Evolutionary conservation across 2,113 vertebrate genomes (phyloP), one percentile per base, ranked within the genome.

Genomic region (Xerus inauris): DNA sequence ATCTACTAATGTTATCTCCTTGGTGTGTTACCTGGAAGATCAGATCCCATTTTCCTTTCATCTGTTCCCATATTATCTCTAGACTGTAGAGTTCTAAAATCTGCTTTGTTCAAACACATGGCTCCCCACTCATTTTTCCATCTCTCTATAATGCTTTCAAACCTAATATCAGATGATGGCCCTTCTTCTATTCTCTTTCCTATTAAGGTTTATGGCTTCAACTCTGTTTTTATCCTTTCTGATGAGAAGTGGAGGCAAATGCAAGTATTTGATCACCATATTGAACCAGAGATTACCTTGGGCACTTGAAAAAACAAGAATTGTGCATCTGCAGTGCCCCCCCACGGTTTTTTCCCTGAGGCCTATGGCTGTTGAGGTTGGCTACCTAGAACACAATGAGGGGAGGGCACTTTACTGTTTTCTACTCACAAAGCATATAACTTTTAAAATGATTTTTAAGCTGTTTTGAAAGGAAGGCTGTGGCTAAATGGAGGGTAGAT

Each of bases 231-330:
- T 86, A 73, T 89, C 87, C 10, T 69, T 16, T 88, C 42, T 57
- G 95, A 76, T 94, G 71, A 93, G 30, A 91, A 95, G 19, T 77
- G 38, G 77, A 96, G 35, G 47, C 19, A 93, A 89, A 89, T 47
- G 10, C 2, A 90, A 16, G 10, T 38, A 38, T 6, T 72, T 57
- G 51, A 69, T 90, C 35, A 57, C 7, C 38, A 72, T 57, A 42
- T n/a, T 26, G 49, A 94, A 38, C 10, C 13, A 91, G 65, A 96
- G 47, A 69, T 91, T n/a, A 51, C 40, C 8, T 47, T 51, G 40
- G 35, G 45, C 20, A 20, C 6, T 85, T 76, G 28, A 11, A 85
- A 49, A 81, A 32, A 9, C 22, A 72, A 47, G 14, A 6, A 71
- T 62, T 62, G 10, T 38, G 14, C 20, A 16, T n/a, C 26, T n/a